A percentile compares a stretch with the other conserved stretches of the same genome.
These are phyloP conservation scores for Ptychadena robeensis DNA, from an alignment of 2,797 vertebrate species.

Conservation along the genomic window DNA sequence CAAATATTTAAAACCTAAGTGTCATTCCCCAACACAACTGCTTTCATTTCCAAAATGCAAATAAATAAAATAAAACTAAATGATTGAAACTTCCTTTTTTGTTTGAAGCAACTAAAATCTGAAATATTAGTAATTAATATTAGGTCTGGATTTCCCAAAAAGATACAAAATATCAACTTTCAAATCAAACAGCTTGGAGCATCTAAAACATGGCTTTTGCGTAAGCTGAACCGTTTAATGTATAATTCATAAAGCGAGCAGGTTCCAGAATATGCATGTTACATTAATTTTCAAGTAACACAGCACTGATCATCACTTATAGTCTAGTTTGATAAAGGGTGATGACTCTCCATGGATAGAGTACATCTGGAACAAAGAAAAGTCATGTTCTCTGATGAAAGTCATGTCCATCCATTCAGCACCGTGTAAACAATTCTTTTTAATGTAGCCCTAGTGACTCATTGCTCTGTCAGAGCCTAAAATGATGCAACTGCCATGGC, in stretches of 20 bases:
- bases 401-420: constrained; percentile 39
- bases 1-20: too few species aligned
- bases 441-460: constrained; percentile 46
- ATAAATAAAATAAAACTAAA: background rate
- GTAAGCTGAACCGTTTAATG: background rate
- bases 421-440: constrained; percentile 52
- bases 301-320: constrained; percentile 45
- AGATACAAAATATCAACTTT: background rate
- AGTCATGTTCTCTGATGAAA: constrained; percentile 47
- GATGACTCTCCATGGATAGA: constrained; percentile 46
- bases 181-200: background rate
- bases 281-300: constrained; percentile 44
- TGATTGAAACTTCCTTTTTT: background rate
- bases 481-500: background rate
- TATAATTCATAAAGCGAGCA: background rate
- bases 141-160: background rate
- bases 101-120: too few species aligned
- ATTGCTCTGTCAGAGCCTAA: constrained; percentile 44
- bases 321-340: constrained; percentile 52
- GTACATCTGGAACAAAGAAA: constrained; percentile 34
- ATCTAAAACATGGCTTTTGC: background rate
- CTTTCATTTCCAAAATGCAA: background rate
- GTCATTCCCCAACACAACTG: too few species aligned
- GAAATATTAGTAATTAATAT: background rate
- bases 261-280: constrained; percentile 11